Conservation (phyloP, 2,888 invertebrate species). For the Thymelicus acteon region DNA sequence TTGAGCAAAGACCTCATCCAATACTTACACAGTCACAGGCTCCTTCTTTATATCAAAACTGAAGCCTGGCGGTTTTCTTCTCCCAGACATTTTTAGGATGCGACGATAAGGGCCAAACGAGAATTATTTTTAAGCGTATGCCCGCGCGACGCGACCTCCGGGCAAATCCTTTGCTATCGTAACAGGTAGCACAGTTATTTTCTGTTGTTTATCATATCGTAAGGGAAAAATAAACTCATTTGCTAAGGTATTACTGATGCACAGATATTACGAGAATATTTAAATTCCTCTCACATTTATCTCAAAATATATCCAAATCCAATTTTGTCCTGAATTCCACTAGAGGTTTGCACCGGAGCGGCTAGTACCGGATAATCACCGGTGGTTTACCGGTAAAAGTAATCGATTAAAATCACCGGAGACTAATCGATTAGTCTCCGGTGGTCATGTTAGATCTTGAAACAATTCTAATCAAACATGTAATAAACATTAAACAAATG, state of each 20-base stretch:
- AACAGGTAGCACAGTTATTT: constrained; percentile 23
- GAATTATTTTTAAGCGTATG: constrained; percentile 34
- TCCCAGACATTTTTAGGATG: constrained; percentile 62
- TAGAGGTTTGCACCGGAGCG: no score
- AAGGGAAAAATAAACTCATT: constrained; percentile 1
- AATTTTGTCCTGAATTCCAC: constrained; percentile 21
- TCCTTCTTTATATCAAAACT: constrained; percentile 66
- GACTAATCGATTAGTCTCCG: no score
- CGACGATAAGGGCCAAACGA: constrained; percentile 22
- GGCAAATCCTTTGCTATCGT: constrained; percentile 15
- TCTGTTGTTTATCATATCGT: constrained; percentile 18
- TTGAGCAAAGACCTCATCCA: neutral
- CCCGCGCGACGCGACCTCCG: constrained; percentile 30
- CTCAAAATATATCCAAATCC: constrained; percentile 8
- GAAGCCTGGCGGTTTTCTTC: constrained; percentile 69
- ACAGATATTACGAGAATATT: constrained; percentile 1
- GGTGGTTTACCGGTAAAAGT: no score
- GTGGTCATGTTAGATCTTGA: no score
- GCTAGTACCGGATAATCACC: no score
- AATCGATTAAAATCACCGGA: no score
- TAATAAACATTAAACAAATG: no score
- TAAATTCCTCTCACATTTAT: constrained; percentile 28
- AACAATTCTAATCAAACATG: no score
- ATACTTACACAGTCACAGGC: constrained; percentile 72
- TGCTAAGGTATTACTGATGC: neutral